Evolutionary conservation across 1,140 invertebrate genomes (phyloP), one percentile per base, ranked within the genome.

Genomic region (Drosophila navojoa): DNA sequence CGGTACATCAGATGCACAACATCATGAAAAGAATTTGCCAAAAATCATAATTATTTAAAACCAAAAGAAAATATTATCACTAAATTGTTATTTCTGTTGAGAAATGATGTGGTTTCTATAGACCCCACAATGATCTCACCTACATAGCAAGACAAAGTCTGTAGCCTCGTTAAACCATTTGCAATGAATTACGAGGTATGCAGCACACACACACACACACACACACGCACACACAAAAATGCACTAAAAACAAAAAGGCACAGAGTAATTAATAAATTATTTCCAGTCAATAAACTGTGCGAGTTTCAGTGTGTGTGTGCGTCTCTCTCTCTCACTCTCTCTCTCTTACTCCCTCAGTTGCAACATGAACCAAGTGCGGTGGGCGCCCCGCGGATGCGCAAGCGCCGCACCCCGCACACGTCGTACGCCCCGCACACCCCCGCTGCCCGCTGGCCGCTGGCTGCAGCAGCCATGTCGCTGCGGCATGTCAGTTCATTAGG

Each of bases 231-330:
- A 29, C 19, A 22, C 19, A 22, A 22, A 62, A 70, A 57, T 47
- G 38, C 66, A 44, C 71, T 73, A 68, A 68, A 68, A 68, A 62
- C 42, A 22, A 59, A 72, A 69, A 77, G 63, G 63, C 81, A 80
- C 55, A 67, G 58, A 67, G 71, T 80, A 84, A 86, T 86, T 86
- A 86, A 86, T 86, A 86, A 86, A 86, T 86, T 86, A 86, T 87
- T 86, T 86, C 76, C 81, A 86, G 81, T 87, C 81, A 86, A 86
- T 87, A 86, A 86, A 79, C 71, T 75, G 35, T 27, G 50, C 15
- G 49, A n/a, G 50, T 53, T 13, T 15, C n/a, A 32, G 27, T 15
- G 27, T 40, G 44, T 71, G 69, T 49, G 44, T 45, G 44, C 7
- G 44, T 45, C 7, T 67, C 62, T 49, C 47, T 22, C 19, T 22